Base-by-base conservation (phyloP, 2,113 vertebrate genomes). In the Pseudorasbora parva region DNA sequence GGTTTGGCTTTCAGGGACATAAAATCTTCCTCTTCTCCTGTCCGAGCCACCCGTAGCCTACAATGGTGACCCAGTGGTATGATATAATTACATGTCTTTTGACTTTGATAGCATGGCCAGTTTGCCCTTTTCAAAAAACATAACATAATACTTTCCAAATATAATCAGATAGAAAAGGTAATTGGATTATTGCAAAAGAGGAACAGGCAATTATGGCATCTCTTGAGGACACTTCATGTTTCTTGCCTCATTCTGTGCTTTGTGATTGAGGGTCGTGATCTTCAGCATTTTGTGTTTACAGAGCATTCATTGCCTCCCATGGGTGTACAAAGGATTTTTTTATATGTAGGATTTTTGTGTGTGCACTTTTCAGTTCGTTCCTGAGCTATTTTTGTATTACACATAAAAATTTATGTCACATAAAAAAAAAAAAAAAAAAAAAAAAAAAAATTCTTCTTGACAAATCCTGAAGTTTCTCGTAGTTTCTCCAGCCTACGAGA, bases 111-210 rank as follows among this genome's bases (percentile, higher is more conserved):
- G 47, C 68, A 84, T 59, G 62, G 57, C 43, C 51, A 86, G 57
- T 60, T 23, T 86, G 84, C 78, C 87, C 87, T 84, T 88, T 86
- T 86, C 82, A 79, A 82, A 87, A 83, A 78, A 80, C 71, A 72
- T 59, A 45, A 78, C 83, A 86, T 62, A 84, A 82, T 81, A 57
- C 66, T 68, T 76, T 56, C 21, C 54, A 84, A 82, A 86, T 84
- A 81, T 69, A 81, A 88, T 83, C 82, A 83, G 82, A 80, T 79
- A 33, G 37, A 79, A 83, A 81, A 80, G 47, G 75, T 77, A 84
- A 88, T 86, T 86, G 84, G 85, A 86, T 88, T 88, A 86, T 77
- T 82, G 30, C 76, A 60, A 68, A 76, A 47, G 84, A 78, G 51
- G 27, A 81, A 77, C 62, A 77, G 66, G 76, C 72, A 84, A 84